Base-by-base conservation (phyloP, 2,888 invertebrate species). In the Heliconius aoede region DNA sequence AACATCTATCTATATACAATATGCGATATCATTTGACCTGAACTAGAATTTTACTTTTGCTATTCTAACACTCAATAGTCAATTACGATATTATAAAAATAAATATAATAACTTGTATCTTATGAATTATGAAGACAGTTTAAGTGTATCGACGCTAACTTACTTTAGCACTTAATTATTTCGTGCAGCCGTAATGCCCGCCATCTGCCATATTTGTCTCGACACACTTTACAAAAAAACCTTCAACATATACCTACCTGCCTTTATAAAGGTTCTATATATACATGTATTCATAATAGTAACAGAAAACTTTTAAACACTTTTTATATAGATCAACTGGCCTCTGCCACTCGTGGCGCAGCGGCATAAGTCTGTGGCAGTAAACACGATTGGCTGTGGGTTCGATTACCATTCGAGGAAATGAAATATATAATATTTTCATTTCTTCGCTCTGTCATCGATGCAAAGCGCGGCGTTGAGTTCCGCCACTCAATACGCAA, bases 131-230 rank as follows among this genome's bases (percentile, higher is more conserved):
- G n/a, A 64, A n/a, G 64, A 32, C 62, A 30, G 32, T 64, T 64
- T 64, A 32, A 64, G 62, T 32, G 62, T 64, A 64, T 21, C 32
- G 62, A 32, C 62, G 15, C 61, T 21, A 18, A 7, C 8, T 5
- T 55, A 9, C 9, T n/a, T 18, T 9, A n/a, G 36, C 18, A 36
- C 24, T 36, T 36, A 15, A 24, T 65, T 65, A 65, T 65, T 36
- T 65, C 24, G 65, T 65, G 36, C 36, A 65, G 65, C 36, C 65
- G 24, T 65, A 24, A 65, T 65, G 36, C 36, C n/a, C 15, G 64
- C 64, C 64, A 65, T 65, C 36, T 65, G 65, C 65, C 65, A 36
- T 65, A 36, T 36, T 24, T 36, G 24, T 36, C 36, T 64, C 64
- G 64, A 24, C n/a, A 62, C 62, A 64, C 32, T 30, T 30, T 11